These are phyloP conservation scores for Sebastolobus altivelis DNA, from an alignment of 2,797 vertebrate species.

Conservation along the genomic window DNA sequence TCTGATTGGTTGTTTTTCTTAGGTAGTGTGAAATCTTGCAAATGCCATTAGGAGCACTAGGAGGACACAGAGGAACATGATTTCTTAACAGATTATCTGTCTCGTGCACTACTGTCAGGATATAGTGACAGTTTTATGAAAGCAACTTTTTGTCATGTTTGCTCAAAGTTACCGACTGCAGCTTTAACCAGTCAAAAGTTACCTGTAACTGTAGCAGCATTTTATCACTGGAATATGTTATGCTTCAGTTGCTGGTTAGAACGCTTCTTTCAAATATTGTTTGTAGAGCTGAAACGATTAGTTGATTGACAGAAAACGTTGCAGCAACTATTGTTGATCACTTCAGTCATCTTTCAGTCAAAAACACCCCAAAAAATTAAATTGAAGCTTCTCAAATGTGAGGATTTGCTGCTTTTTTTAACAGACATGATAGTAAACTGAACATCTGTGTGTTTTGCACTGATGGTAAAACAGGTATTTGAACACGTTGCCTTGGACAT, in stretches of 20 bases:
- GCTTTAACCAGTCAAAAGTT: not conserved
- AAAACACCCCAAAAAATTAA: not conserved
- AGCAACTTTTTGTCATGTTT: no score
- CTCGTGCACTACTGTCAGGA: no score
- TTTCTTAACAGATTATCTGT: no score
- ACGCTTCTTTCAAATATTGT: not conserved
- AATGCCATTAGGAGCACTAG: no score
- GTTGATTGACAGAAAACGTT: not conserved
- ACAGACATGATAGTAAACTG: not conserved
- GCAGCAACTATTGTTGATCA: not conserved
- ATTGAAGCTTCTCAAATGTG: not conserved
- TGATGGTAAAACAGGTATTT: not conserved
- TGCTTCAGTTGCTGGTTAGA: not conserved
- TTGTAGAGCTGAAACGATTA: no score
- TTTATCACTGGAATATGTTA: not conserved
- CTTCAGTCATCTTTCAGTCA: not conserved
- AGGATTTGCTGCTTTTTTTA: not conserved
- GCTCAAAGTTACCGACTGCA: no score
- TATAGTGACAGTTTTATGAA: no score
- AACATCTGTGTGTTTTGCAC: not conserved
- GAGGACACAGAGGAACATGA: no score
- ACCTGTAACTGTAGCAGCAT: not conserved
- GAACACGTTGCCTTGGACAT: not conserved
- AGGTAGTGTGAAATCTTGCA: no score
- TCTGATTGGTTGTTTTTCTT: no score